Conservation (phyloP, 2,888 invertebrate genomes). For the Cryptocephalus primarius region DNA sequence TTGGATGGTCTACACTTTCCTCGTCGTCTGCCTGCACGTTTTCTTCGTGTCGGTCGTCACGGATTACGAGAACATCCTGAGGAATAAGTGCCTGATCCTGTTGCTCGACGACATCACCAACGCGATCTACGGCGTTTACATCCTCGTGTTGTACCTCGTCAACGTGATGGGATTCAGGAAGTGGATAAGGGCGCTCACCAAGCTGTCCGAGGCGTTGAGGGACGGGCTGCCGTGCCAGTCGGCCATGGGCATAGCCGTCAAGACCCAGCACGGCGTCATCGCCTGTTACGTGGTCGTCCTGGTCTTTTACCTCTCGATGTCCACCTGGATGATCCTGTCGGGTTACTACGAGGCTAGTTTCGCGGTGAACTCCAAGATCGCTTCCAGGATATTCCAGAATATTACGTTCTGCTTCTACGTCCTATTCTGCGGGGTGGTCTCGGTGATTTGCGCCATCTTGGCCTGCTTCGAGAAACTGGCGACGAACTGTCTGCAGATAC, state of each 20-base stretch:
- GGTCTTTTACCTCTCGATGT: slow-evolving; percentile 17
- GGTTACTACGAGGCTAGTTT: slow-evolving; percentile 22
- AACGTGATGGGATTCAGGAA: slow-evolving; percentile 21
- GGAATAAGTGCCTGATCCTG: slow-evolving; percentile 24
- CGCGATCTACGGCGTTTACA: slow-evolving; percentile 25
- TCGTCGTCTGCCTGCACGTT: slow-evolving; percentile 16
- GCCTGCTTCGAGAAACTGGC: slow-evolving; percentile 33
- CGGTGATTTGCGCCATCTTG: slow-evolving; percentile 23
- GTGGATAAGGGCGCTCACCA: slow-evolving; percentile 26
- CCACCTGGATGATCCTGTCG: slow-evolving; percentile 22
- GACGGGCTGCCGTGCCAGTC: slow-evolving; percentile 29
- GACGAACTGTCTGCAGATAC: slow-evolving; percentile 26
- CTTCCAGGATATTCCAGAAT: slow-evolving; percentile 25
- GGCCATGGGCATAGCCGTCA: slow-evolving; percentile 17
- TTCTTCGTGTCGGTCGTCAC: slow-evolving; percentile 20
- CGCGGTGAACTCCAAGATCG: slow-evolving; percentile 15
- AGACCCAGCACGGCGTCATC: slow-evolving; percentile 21
- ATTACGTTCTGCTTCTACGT: slow-evolving; percentile 27
- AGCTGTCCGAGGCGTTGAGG: slow-evolving; percentile 18
- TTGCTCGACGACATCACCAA: slow-evolving; percentile 27
- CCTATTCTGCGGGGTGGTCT: slow-evolving; percentile 21
- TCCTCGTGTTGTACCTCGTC: slow-evolving; percentile 20
- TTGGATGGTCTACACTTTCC: slow-evolving; percentile 24
- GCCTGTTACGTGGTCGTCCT: slow-evolving; percentile 13
- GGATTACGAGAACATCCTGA: slow-evolving; percentile 17